These are phyloP conservation scores for Hedychridium roseum DNA, from an alignment of 2,888 invertebrate genomes.

Conservation along the genomic window DNA sequence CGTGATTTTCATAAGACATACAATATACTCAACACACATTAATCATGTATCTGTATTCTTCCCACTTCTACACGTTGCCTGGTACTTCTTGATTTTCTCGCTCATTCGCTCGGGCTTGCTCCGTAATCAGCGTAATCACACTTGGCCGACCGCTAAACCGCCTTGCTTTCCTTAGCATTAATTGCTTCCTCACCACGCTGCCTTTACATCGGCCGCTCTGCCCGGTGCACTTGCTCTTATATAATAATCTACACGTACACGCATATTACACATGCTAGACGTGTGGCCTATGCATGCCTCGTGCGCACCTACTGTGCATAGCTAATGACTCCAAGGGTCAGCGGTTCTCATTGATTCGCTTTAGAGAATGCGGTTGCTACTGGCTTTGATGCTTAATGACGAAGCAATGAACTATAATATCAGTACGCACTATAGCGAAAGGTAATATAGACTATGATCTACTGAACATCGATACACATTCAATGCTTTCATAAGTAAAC, in stretches of 20 bases:
- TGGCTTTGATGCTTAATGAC: constrained; percentile 23
- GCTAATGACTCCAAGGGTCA: constrained; percentile 37
- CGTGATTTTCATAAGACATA: neutral
- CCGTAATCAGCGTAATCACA: constrained; percentile 48
- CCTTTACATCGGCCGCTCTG: constrained; percentile 44
- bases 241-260: constrained; percentile 5
- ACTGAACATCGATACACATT: no score
- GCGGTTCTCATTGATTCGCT: constrained; percentile 32
- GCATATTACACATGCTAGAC: constrained; percentile 3
- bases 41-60: constrained; percentile 2
- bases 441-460: no score
- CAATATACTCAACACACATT: neutral
- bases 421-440: constrained; percentile 3
- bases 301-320: constrained; percentile 35
- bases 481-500: no score
- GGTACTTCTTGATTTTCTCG: neutral
- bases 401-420: constrained; percentile 24
- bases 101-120: constrained; percentile 14
- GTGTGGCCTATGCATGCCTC: constrained; percentile 8
- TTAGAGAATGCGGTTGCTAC: constrained; percentile 3
- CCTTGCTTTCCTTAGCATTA: constrained; percentile 58
- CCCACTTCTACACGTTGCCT: constrained; percentile 5
- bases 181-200: constrained; percentile 55
- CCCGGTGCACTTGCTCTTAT: constrained; percentile 13
- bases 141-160: constrained; percentile 55